Evolutionary conservation across 2,113 vertebrate species (phyloP).

Genomic region (Agapornis roseicollis): DNA sequence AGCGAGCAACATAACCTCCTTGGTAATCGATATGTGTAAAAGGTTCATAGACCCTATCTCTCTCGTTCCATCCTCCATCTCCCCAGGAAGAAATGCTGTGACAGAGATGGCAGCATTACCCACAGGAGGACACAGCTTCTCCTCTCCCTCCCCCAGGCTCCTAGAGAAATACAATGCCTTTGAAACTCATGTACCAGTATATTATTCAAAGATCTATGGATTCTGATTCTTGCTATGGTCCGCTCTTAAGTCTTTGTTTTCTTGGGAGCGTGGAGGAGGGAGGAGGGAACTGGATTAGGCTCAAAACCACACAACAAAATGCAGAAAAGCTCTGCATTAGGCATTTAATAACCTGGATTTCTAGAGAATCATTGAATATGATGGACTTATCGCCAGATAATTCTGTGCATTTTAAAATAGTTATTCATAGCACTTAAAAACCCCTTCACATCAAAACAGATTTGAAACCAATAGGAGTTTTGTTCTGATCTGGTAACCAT

Average conservation of each 20-base stretch:
- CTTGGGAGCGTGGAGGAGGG: neutral
- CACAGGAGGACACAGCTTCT: neutral
- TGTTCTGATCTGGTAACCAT: neutral
- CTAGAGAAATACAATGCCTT: neutral
- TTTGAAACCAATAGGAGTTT: neutral
- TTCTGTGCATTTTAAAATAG: neutral
- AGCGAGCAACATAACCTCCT: neutral
- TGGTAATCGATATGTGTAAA: neutral
- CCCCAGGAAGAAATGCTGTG: neutral
- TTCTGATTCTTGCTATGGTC: neutral
- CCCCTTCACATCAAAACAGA: neutral
- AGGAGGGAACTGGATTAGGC: slow-evolving; percentile 22
- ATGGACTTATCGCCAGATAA: neutral
- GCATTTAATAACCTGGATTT: neutral
- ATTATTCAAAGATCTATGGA: neutral
- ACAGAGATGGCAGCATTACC: neutral
- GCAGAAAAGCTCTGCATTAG: neutral
- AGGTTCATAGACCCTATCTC: neutral
- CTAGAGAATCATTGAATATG: neutral
- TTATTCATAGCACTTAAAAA: neutral
- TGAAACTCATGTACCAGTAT: neutral
- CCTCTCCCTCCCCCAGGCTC: neutral
- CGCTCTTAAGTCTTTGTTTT: neutral
- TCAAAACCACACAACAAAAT: slow-evolving; percentile 10
- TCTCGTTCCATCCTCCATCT: neutral